Percentiles rank a stretch among this genome's conserved stretches.
Conservation (phyloP, 2,113 vertebrate species). For the Chloropsis cyanopogon region DNA sequence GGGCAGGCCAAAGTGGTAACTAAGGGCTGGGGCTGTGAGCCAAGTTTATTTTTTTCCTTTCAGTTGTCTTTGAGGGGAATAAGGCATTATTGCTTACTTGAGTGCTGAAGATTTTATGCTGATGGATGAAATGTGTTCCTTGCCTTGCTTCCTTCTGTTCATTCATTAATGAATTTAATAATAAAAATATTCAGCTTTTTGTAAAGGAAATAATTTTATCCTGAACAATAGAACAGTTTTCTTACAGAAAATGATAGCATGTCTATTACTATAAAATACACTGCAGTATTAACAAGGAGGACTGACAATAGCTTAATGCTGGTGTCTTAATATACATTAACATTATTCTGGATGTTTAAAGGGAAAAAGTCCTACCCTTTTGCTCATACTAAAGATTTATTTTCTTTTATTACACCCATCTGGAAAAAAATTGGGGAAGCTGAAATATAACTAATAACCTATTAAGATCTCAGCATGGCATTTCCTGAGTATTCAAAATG, state of each 20-base stretch:
- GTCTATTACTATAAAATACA: neutral
- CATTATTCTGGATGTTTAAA: neutral
- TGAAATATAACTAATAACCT: neutral
- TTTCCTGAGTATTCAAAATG: slow-evolving; percentile 41
- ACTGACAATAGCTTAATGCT: neutral
- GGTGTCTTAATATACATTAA: neutral
- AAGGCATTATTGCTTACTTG: neutral
- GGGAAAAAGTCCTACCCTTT: neutral
- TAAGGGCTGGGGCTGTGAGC: neutral
- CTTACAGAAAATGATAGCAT: neutral
- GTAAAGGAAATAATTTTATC: neutral
- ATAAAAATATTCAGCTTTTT: neutral
- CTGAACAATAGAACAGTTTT: neutral
- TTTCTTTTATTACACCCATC: neutral
- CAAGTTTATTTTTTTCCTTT: neutral
- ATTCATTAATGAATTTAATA: neutral
- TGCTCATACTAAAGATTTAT: neutral
- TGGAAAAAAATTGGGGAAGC: slow-evolving; percentile 7
- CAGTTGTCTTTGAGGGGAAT: neutral
- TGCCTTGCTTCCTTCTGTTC: neutral
- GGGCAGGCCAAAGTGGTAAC: neutral
- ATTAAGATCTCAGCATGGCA: neutral
- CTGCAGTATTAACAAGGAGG: neutral
- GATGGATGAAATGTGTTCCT: neutral
- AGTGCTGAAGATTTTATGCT: neutral